A percentile compares a stretch with the other conserved stretches of the same genome.
Conservation (phyloP, 2,888 invertebrate genomes). For the Parnassius glacialis region DNA sequence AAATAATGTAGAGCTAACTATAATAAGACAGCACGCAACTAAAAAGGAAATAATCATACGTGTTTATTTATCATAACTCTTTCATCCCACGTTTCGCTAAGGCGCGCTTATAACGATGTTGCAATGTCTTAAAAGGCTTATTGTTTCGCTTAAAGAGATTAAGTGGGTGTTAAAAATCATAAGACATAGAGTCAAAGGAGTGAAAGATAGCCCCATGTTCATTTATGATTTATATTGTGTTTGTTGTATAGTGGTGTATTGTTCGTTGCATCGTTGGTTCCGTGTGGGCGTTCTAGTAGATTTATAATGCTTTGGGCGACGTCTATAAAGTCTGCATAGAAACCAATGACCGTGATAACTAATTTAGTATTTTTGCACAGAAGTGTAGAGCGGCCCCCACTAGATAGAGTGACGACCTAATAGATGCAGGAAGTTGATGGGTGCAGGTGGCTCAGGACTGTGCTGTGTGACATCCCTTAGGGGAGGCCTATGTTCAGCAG, state of each 20-base stretch:
- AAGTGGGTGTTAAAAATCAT: constrained; percentile 79
- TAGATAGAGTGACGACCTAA: too few relatives aligned
- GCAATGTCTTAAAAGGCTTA: constrained; percentile 51
- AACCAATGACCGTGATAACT: too few relatives aligned
- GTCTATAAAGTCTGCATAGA: constrained; percentile 40
- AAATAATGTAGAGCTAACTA: constrained; percentile 13
- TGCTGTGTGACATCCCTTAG: too few relatives aligned
- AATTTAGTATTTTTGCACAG: too few relatives aligned
- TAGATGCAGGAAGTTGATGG: too few relatives aligned
- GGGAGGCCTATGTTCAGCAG: too few relatives aligned
- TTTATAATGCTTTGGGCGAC: constrained; percentile 58
- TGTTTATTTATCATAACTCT: constrained; percentile 26
- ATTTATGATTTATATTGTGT: constrained; percentile 74
- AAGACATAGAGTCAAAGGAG: constrained; percentile 62
- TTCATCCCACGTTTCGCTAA: constrained; percentile 28
- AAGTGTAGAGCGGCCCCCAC: too few relatives aligned
- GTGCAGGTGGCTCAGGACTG: too few relatives aligned
- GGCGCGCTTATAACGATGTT: constrained; percentile 42
- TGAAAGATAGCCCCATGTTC: constrained; percentile 69
- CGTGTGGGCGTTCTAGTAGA: constrained; percentile 67
- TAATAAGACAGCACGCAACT: constrained; percentile 12
- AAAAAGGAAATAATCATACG: constrained; percentile 16
- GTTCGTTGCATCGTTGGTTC: constrained; percentile 52
- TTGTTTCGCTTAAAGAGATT: constrained; percentile 63
- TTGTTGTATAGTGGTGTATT: constrained; percentile 65